phyloP scores from a whole-genome alignment of 2,888 invertebrate genomes.

The Hyppa rectilinea region DNA sequence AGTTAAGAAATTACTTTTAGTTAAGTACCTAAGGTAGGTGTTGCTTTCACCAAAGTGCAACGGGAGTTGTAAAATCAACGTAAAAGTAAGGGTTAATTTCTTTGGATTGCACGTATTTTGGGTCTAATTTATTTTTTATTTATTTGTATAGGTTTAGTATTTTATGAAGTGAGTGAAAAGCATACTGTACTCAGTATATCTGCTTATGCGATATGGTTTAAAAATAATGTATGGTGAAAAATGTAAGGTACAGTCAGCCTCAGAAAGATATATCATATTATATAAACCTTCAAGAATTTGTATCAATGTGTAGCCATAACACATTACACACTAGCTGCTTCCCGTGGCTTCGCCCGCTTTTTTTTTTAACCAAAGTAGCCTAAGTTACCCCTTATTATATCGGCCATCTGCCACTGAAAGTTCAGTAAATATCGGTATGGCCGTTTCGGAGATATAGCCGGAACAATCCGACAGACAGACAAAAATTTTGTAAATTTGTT shows the following conservation, averaged over 20 bases:
- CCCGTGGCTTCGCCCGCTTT: too few relatives aligned
- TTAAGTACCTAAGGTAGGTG: constrained; percentile 9
- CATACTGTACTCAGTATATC: not conserved
- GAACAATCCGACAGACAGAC: too few relatives aligned
- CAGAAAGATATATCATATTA: not conserved
- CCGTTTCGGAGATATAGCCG: too few relatives aligned
- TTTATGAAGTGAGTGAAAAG: constrained; percentile 6
- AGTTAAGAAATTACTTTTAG: not conserved
- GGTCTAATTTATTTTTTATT: constrained; percentile 41
- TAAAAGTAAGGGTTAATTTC: constrained; percentile 2
- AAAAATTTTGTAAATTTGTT: too few relatives aligned
- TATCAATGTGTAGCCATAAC: too few relatives aligned
- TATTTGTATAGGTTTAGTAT: constrained; percentile 27
- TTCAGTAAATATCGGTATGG: too few relatives aligned
- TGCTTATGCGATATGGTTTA: constrained; percentile 7
- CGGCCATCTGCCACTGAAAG: too few relatives aligned
- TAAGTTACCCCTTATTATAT: too few relatives aligned
- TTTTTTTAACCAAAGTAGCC: too few relatives aligned
- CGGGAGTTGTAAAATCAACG: constrained; percentile 47
- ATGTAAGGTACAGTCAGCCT: not conserved
- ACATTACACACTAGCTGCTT: too few relatives aligned
- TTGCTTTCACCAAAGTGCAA: constrained; percentile 34
- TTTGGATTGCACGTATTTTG: constrained; percentile 13
- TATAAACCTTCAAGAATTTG: not conserved
- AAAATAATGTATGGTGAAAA: not conserved